Evolutionary conservation across 2,888 invertebrate genomes (phyloP), one percentile per base, ranked within the genome.

Genomic region (Lithophane leautieri): DNA sequence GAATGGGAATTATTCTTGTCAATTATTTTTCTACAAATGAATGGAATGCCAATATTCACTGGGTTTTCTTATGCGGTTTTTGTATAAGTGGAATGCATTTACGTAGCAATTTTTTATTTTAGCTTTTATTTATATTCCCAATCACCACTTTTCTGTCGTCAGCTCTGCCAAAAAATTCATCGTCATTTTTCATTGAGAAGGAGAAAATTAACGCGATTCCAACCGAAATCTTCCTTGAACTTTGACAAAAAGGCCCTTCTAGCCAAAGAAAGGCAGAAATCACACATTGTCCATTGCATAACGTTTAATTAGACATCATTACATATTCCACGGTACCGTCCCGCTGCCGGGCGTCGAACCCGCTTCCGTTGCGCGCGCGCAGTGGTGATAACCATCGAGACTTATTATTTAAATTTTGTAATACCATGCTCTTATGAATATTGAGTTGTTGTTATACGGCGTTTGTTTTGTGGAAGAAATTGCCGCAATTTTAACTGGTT

Each of bases 321-420:
- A 92, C 91, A 92, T 93, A 94, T 93, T 91, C 93, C 89, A 91
- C 91, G 91, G 93, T 93, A 92, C 90, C 90, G 93, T 92, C 90
- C 93, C 92, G 92, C 90, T 87, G 84, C 85, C 93, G 95, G 95
- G 90, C 95, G 81, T 92, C 95, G 95, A 95, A 95, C 95, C 86
- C 93, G 90, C 92, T 93, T 94, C 94, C 94, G 94, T 87, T 92
- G 82, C 75, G 82, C 81, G 71, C 76, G 83, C 80, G 78, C 86
- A 82, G 77, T 80, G 86, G 82, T 89, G 92, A 91, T 91, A 91
- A 89, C 88, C 83, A 92, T 92, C 90, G 79, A 74, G 80, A 82
- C 84, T 86, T 87, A 87, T 86, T 86, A 85, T 86, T 87, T 79
- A 80, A 77, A 86, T 86, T 79, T 83, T 81, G 79, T 86, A 83